Base-by-base conservation (phyloP, 2,797 vertebrate species). In the Vipera latastei region DNA sequence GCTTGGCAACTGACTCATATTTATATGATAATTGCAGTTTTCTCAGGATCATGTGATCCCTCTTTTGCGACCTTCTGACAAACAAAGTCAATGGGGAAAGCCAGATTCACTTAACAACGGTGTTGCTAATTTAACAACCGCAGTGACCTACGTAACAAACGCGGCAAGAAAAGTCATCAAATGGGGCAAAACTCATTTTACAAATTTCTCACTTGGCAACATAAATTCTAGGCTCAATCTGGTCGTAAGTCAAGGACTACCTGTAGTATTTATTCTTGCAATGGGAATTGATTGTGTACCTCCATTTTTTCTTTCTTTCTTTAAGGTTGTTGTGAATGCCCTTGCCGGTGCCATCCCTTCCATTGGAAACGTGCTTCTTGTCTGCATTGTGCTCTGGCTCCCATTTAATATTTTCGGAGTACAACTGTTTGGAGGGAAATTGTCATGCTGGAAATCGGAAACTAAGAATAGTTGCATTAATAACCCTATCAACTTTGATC, bases 301-400 rank as follows among this genome's bases (percentile, higher is more conserved):
- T 78, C 73, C 38, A 38, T 44, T 22, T 22, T 53, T 93, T 91
- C 0, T 0, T 94, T 95, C 0, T 89, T 92, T 92, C 55, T 95
- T 94, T 38, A 83, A 98, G 98, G 98, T 98, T 55, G 97, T 98
- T 32, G 97, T 98, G 85, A 97, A 98, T 1, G 98, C 98, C 3
- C 97, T 98, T 3, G 56, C 97, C 0, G 97, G 97, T 14, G 98
- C 98, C 73, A 95, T 98, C 87, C 97, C 97, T 9, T 97, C 98
- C 12, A 98, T 98, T 94, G 22, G 97, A 93, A 98, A 98, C 0
- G 97, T 98, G 65, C 92, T 98, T 90, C 97, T 98, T 0, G 98
- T 98, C 94, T 98, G 98, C 51, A 6, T 98, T 92, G 97, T 98
- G 90, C 97, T 98, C 96, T 98, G 98, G 98, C 97, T 98, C 93